Base-by-base conservation (phyloP, 2,888 invertebrate species). In the Drosophila rubida region DNA sequence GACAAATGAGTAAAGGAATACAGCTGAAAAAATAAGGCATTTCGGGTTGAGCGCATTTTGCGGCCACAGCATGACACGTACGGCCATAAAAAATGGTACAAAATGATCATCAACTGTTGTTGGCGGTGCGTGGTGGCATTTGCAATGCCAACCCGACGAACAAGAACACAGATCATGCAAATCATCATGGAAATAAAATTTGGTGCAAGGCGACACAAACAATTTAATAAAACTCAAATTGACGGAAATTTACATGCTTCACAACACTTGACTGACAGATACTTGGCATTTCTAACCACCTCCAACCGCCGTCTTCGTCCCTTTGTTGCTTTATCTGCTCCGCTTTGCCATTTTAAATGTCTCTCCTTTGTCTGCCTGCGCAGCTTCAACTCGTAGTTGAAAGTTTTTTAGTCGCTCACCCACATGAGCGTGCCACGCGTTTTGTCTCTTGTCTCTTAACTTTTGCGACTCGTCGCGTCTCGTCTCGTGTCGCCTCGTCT, bases 141-240 rank as follows among this genome's bases (percentile, higher is more conserved):
- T 57, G 13, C 27, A 4, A 6, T 19, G 14, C 25, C 25, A 49
- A 49, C 48, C 55, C 58, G 23, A n/a, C n/a, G n/a, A n/a, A n/a
- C n/a, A n/a, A n/a, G n/a, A 62, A 42, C 62, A 55, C 50, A 66
- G 79, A 82, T 74, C 76, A 81, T 85, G 86, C 76, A 87, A 85
- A 82, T 82, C 87, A 72, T 83, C 82, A 71, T 73, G 82, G 66
- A 87, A 78, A 87, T 87, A 81, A 76, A 85, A 87, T 78, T 70
- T 71, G 69, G 62, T 71, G 67, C 66, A 42, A 68, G 57, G 66
- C 72, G 85, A 84, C 76, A 71, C 78, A 85, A 89, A 87, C 86
- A 84, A 89, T 89, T 87, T 89, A 89, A 84, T 89, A 87, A 87
- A 85, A 89, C 83, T 73, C 69, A 69, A 79, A 71, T 84, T 79